These are phyloP conservation scores for Dermolepida albohirtum DNA, from an alignment of 2,888 invertebrate species.

Conservation along the genomic window DNA sequence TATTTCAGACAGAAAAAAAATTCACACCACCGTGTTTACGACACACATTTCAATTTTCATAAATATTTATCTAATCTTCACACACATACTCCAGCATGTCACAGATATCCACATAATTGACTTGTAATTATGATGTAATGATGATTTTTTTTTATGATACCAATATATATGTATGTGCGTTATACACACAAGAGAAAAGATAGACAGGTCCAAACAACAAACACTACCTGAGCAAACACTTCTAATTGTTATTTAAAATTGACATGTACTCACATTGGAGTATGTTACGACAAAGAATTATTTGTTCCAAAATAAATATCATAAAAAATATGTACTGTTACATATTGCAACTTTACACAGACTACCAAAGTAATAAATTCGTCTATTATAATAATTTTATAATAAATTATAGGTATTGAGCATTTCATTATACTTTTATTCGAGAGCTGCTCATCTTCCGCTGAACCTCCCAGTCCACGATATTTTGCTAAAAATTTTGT, in stretches of 20 bases:
- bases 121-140: conserved; percentile 45
- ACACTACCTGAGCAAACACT: conserved; percentile 1
- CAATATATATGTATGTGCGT: conserved; percentile 8
- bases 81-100: conserved; percentile 42
- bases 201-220: conserved; percentile 20
- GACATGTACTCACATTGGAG: conserved; percentile 12
- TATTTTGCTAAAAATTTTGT: too few relatives aligned
- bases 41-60: conserved; percentile 41
- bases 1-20: conserved; percentile 35
- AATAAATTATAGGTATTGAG: too few relatives aligned
- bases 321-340: neutral
- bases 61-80: conserved; percentile 44
- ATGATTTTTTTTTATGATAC: conserved; percentile 32
- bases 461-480: too few relatives aligned
- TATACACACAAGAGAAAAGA: conserved; percentile 14
- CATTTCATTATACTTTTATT: too few relatives aligned
- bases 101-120: conserved; percentile 43
- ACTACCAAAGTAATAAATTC: neutral
- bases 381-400: too few relatives aligned
- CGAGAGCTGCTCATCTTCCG: too few relatives aligned
- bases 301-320: neutral
- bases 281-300: neutral
- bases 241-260: conserved; percentile 13
- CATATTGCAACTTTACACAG: neutral
- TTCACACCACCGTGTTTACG: conserved; percentile 31